phyloP scores from a whole-genome alignment of 2,797 vertebrate genomes.

The Gallinago nigripennis region DNA sequence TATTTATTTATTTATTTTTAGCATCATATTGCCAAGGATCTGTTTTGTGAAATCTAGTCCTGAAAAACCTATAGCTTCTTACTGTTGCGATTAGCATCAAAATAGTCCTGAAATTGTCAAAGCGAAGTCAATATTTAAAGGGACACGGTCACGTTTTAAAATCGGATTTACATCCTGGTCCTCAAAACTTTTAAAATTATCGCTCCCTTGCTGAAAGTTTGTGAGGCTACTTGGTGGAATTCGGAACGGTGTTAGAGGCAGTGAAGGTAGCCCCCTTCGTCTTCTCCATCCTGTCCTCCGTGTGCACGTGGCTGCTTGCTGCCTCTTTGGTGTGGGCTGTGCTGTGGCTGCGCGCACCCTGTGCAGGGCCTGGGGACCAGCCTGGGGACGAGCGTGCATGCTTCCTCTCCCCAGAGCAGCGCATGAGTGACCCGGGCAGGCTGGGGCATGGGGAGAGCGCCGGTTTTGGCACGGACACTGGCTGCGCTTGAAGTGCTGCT shows the following conservation, averaged over 20 bases:
- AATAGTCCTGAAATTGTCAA: not conserved
- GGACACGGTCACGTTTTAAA: conserved; percentile 19
- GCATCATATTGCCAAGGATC: conserved; percentile 60
- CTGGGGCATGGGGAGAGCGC: conserved; percentile 47
- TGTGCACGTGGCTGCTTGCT: conserved; percentile 50
- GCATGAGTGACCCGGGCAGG: conserved; percentile 35
- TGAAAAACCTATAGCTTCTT: not conserved
- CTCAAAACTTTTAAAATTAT: not conserved
- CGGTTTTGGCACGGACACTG: not conserved
- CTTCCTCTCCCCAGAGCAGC: not conserved
- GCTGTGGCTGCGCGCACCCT: conserved; percentile 31
- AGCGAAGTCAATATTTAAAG: conserved; percentile 45
- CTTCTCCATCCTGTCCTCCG: not conserved
- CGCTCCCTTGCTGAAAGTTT: not conserved
- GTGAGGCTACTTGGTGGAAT: not conserved
- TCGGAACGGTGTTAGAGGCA: not conserved
- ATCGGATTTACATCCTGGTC: not conserved
- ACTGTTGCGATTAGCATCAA: not conserved
- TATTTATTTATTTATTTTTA: not conserved
- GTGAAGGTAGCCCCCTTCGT: not conserved
- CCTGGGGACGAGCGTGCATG: conserved; percentile 43
- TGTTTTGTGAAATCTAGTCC: not conserved
- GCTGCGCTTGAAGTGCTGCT: conserved; percentile 26
- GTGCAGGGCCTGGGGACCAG: not conserved
- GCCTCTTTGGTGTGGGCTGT: conserved; percentile 33